Evolutionary conservation across 2,888 invertebrate species (phyloP).

Genomic region (Drosophila neonasuta): DNA sequence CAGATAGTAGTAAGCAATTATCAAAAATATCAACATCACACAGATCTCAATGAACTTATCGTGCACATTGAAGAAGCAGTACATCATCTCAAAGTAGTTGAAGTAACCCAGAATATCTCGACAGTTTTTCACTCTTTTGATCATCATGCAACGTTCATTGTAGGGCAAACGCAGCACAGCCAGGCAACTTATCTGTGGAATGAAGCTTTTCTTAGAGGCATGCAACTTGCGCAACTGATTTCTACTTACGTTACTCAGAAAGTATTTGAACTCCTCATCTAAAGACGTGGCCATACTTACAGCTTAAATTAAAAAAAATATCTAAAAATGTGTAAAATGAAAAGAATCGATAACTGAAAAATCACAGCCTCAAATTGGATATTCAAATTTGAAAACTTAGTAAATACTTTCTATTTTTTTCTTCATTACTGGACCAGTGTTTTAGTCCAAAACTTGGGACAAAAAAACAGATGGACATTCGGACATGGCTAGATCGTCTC

Average conservation of each 20-base stretch:
- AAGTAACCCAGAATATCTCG: constrained; percentile 43
- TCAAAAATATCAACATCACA: constrained; percentile 29
- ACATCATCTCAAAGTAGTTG: constrained; percentile 64
- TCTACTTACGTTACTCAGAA: constrained; percentile 45
- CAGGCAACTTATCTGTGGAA: constrained; percentile 52
- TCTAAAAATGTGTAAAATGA: neutral
- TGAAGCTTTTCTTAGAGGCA: neutral
- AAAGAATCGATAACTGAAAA: neutral
- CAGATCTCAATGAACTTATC: constrained; percentile 24
- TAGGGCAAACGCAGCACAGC: constrained; percentile 51
- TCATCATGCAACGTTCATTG: constrained; percentile 47
- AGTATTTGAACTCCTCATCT: constrained; percentile 42
- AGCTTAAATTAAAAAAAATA: neutral
- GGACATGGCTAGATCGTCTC: no score
- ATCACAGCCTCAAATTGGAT: neutral
- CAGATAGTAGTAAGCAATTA: constrained; percentile 28
- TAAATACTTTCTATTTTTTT: neutral
- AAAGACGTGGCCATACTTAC: constrained; percentile 1
- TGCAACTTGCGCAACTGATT: neutral
- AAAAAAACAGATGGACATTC: no score
- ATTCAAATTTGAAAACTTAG: neutral
- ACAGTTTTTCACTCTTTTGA: constrained; percentile 36
- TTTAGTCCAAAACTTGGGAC: no score
- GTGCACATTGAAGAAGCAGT: constrained; percentile 43
- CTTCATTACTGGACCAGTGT: no score